Evolutionary conservation across 2,797 vertebrate genomes (phyloP).

Genomic region (Lepus townsendii): DNA sequence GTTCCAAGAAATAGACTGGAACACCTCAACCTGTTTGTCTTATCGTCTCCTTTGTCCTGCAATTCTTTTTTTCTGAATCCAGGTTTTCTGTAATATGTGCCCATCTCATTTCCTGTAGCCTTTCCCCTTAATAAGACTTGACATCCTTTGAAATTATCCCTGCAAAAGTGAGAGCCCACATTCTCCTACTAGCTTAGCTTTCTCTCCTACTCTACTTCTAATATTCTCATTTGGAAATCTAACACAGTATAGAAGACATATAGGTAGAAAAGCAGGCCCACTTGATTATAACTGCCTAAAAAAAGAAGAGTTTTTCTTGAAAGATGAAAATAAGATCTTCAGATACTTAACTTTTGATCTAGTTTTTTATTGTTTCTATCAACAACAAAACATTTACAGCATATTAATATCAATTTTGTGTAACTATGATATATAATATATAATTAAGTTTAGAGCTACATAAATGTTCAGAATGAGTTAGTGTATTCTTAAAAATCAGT

Average conservation of each 20-base stretch:
- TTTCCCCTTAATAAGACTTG: not conserved
- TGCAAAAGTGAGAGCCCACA: not conserved
- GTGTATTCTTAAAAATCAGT: not conserved
- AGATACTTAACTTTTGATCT: not conserved
- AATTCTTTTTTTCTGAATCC: constrained; percentile 1
- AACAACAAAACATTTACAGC: not conserved
- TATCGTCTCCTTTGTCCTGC: not conserved
- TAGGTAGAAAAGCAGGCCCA: not conserved
- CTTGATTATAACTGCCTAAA: not conserved
- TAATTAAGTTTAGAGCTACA: not conserved
- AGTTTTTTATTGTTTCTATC: not conserved
- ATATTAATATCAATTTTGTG: not conserved
- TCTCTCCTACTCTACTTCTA: not conserved
- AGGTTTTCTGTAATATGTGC: not conserved
- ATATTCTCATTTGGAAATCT: not conserved
- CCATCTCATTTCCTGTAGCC: not conserved
- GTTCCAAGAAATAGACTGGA: constrained; percentile 18
- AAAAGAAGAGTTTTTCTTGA: not conserved
- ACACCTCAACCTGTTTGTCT: not conserved
- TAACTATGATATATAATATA: not conserved
- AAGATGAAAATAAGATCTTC: not conserved
- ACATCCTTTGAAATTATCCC: not conserved
- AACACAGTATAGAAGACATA: not conserved
- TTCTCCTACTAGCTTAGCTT: not conserved
- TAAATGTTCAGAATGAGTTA: not conserved